Evolutionary conservation across 1,140 invertebrate species (phyloP).

Genomic region (Anadara kagoshimensis): DNA sequence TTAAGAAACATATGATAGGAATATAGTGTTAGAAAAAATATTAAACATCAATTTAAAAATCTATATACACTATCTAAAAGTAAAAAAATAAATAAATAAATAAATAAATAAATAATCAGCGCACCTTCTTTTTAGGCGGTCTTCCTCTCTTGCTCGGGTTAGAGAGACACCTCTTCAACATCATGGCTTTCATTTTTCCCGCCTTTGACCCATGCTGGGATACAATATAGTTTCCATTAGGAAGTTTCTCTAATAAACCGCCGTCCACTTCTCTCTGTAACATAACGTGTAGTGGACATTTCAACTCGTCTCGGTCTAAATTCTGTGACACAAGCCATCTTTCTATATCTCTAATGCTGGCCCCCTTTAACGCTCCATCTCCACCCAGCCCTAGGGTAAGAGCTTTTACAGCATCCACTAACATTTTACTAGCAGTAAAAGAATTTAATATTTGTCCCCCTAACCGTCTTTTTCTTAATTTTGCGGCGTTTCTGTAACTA

Average conservation of each 20-base stretch:
- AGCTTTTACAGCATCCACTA: constrained; percentile 60
- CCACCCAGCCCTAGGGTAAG: constrained; percentile 33
- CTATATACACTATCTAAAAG: too few species aligned
- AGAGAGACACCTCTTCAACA: constrained; percentile 27
- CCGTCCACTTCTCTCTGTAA: constrained; percentile 67
- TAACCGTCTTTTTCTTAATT: constrained; percentile 67
- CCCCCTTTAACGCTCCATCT: constrained; percentile 9
- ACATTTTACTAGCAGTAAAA: constrained; percentile 52
- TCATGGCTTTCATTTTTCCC: constrained; percentile 17
- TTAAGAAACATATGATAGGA: too few species aligned
- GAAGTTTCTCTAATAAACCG: constrained; percentile 49
- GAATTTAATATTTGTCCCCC: constrained; percentile 65
- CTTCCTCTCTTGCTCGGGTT: constrained; percentile 41
- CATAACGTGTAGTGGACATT: constrained; percentile 55
- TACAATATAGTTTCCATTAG: constrained; percentile 53
- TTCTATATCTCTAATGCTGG: constrained; percentile 50
- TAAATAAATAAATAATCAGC: background rate
- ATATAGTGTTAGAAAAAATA: too few species aligned
- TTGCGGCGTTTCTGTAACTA: constrained; percentile 86
- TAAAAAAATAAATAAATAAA: background rate
- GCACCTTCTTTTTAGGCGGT: constrained; percentile 34
- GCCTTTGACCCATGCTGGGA: constrained; percentile 18
- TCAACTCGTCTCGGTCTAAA: constrained; percentile 36
- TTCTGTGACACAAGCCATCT: constrained; percentile 46
- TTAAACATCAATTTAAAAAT: background rate